phyloP scores from a whole-genome alignment of 2,888 invertebrate species.

The Dasysyrphus tricinctus region DNA sequence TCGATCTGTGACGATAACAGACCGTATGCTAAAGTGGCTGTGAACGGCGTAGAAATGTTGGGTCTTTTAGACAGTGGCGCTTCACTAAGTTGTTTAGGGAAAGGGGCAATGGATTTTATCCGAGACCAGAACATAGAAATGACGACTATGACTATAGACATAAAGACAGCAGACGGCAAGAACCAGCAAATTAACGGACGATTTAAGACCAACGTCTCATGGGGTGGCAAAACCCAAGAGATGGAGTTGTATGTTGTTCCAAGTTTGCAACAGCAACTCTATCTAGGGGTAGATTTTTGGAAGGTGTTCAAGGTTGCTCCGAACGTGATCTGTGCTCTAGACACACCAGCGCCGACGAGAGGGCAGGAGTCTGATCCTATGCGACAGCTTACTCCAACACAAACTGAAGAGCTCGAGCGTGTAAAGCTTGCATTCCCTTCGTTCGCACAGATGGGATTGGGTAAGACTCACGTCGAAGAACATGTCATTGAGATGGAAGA shows the following conservation, averaged over 20 bases:
- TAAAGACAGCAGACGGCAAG: background rate
- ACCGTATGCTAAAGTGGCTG: too few relatives aligned
- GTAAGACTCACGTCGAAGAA: background rate
- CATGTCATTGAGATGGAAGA: background rate
- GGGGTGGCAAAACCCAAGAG: too few relatives aligned
- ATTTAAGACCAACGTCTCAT: too few relatives aligned
- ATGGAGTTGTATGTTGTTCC: too few relatives aligned
- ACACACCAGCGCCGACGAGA: background rate
- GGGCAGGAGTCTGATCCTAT: background rate
- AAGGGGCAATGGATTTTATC: background rate
- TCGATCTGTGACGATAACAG: too few relatives aligned
- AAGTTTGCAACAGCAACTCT: too few relatives aligned
- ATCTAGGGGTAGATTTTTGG: background rate
- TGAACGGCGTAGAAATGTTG: background rate
- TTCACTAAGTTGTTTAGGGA: background rate
- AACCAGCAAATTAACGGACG: background rate
- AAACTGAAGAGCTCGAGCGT: background rate
- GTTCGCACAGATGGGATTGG: background rate
- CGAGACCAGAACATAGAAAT: too few relatives aligned
- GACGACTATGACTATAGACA: background rate
- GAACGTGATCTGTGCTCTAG: too few relatives aligned
- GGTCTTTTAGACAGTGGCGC: background rate
- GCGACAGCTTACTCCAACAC: background rate
- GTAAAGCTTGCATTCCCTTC: background rate
- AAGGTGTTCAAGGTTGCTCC: background rate